These are phyloP conservation scores for Chiridota heheva DNA, from an alignment of 35 echinoderm and acorn worm genomes.

Conservation along the genomic window DNA sequence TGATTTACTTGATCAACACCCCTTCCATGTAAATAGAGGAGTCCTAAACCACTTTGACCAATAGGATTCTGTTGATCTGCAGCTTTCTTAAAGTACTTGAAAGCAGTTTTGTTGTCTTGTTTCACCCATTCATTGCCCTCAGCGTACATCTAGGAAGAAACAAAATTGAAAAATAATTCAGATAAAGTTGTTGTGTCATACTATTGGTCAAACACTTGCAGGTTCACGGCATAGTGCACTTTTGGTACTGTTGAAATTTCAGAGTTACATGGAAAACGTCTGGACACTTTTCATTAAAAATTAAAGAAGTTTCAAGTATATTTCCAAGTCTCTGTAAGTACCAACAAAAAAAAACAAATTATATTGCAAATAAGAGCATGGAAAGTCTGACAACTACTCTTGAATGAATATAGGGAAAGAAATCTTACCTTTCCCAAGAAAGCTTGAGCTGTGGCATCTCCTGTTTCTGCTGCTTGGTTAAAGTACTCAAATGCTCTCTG, in stretches of 20 bases:
- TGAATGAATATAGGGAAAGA: too few species aligned
- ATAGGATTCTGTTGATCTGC: slow-evolving; percentile 97
- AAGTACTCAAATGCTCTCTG: slow-evolving; percentile 99
- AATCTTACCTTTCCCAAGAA: slow-evolving; percentile 95
- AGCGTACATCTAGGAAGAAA: slow-evolving; percentile 85
- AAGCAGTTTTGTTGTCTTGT: slow-evolving; percentile 87
- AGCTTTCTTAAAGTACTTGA: slow-evolving; percentile 97
- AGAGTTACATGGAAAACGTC: too few species aligned
- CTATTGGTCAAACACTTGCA: too few species aligned
- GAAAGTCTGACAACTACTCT: too few species aligned
- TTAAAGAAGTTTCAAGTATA: too few species aligned
- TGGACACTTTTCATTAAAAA: too few species aligned
- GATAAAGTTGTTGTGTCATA: too few species aligned
- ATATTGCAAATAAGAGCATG: too few species aligned
- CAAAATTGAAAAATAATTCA: slow-evolving; percentile 18
- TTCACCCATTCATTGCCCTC: slow-evolving; percentile 88
- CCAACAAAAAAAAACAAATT: too few species aligned
- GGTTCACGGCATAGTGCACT: too few species aligned
- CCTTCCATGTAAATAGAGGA: slow-evolving; percentile 77
- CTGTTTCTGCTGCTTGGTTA: slow-evolving; percentile 89
- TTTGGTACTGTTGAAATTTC: too few species aligned
- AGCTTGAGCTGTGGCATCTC: slow-evolving; percentile 94
- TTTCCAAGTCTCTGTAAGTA: too few species aligned
- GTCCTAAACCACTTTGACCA: slow-evolving; percentile 91
- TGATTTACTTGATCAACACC: slow-evolving; percentile 75